A percentile compares a stretch with the other conserved stretches of the same genome.
Conservation (phyloP, 2,888 invertebrate species). For the Epicampocera succincta region DNA sequence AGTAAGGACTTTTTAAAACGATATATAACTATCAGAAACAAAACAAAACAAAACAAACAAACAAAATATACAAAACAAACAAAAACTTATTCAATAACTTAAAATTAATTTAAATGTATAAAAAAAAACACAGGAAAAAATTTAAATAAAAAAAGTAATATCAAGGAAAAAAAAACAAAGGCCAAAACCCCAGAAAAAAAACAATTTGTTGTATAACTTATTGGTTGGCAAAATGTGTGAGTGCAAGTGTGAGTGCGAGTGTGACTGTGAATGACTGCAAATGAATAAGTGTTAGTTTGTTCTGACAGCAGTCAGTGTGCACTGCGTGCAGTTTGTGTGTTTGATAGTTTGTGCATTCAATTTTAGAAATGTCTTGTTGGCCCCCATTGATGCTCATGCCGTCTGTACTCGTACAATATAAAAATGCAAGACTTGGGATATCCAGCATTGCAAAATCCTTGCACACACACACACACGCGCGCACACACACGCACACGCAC, state of each 20-base stretch:
- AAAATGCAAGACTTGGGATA: constrained; percentile 24
- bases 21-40: constrained; percentile 17
- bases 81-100: constrained; percentile 48
- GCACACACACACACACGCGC: constrained; percentile 5
- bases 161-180: constrained; percentile 20
- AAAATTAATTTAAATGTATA: constrained; percentile 60
- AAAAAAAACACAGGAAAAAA: constrained; percentile 11
- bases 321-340: background rate
- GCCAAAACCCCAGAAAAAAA: background rate
- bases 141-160: constrained; percentile 42
- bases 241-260: background rate
- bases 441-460: constrained; percentile 45
- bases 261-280: constrained; percentile 10
- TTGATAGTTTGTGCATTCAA: background rate
- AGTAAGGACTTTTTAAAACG: constrained; percentile 62
- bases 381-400: constrained; percentile 22
- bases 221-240: constrained; percentile 15
- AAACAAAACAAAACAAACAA: constrained; percentile 7
- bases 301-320: background rate
- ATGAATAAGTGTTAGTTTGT: constrained; percentile 5
- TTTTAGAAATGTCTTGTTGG: constrained; percentile 44
- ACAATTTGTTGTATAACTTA: constrained; percentile 54
- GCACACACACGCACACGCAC: too few species aligned
- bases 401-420: background rate
- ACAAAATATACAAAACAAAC: constrained; percentile 31